A percentile compares a stretch with the other conserved stretches of the same genome.
Conservation (phyloP, 2,113 vertebrate genomes). For the Emydura subglobosa region DNA sequence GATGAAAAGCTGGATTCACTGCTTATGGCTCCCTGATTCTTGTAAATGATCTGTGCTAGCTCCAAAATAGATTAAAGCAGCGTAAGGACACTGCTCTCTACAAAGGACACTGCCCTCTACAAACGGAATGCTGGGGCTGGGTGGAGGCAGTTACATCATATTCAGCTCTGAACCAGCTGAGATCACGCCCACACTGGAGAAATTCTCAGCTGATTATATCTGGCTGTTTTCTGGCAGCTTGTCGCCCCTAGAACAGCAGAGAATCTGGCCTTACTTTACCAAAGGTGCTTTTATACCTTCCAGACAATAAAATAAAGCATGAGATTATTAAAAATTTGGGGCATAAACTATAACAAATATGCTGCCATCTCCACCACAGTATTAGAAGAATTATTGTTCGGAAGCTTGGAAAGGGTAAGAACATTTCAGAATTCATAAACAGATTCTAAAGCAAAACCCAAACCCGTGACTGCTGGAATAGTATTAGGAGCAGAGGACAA, state of each 20-base stretch:
- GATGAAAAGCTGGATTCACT: neutral
- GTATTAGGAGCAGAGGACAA: constrained; percentile 1
- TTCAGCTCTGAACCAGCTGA: neutral
- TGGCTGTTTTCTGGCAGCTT: neutral
- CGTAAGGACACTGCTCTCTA: neutral
- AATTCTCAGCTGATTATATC: neutral
- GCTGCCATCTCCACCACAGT: neutral
- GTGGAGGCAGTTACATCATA: neutral
- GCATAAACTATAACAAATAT: neutral
- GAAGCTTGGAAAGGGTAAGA: neutral
- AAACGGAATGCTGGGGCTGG: no score
- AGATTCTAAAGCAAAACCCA: constrained; percentile 25
- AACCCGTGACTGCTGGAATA: constrained; percentile 1
- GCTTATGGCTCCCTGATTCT: neutral
- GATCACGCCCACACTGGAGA: neutral
- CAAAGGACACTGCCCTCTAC: neutral
- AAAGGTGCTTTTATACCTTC: neutral
- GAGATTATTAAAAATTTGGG: neutral
- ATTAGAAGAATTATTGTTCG: neutral
- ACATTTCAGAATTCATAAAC: neutral
- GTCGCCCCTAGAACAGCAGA: neutral
- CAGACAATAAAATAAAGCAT: neutral
- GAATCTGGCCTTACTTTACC: neutral
- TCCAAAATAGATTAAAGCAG: neutral
- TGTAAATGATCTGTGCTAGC: neutral